These are phyloP conservation scores for Columba livia DNA, from an alignment of 2,113 vertebrate species.

Conservation along the genomic window DNA sequence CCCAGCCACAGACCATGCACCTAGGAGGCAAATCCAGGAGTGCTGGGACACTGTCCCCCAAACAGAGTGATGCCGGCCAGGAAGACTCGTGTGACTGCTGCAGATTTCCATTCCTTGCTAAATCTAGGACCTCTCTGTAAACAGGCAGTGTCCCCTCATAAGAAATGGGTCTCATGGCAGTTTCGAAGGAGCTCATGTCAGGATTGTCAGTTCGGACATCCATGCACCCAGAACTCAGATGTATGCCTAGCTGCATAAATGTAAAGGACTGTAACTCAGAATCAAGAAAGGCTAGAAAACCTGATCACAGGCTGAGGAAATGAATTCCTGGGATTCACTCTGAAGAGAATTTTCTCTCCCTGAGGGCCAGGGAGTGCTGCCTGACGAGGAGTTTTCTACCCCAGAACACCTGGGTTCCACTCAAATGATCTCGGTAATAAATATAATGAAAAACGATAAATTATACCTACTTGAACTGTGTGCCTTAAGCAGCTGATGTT, in stretches of 20 bases:
- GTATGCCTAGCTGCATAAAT: background rate
- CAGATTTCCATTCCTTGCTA: background rate
- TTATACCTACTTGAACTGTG: conserved; percentile 16
- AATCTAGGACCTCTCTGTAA: background rate
- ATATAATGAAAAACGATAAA: conserved; percentile 20
- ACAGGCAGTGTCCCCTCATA: background rate
- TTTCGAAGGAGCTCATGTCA: background rate
- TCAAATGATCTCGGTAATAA: background rate
- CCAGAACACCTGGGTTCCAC: conserved; percentile 49
- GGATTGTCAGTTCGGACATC: background rate
- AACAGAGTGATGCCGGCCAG: background rate
- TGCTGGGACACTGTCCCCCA: background rate
- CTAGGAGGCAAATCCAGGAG: background rate
- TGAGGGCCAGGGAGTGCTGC: background rate
- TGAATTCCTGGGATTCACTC: conserved; percentile 52
- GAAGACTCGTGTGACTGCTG: background rate
- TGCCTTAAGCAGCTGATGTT: conserved; percentile 49
- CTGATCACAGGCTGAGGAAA: conserved; percentile 17
- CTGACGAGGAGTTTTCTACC: background rate
- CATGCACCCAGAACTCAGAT: background rate
- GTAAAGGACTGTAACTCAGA: background rate
- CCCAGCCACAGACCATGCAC: background rate
- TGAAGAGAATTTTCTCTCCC: conserved; percentile 38
- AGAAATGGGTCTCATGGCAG: background rate
- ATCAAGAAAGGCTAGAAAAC: background rate